A percentile compares a stretch with the other conserved stretches of the same genome.
phyloP scores from a whole-genome alignment of 2,797 vertebrate species.

The Argyrosomus regius region DNA sequence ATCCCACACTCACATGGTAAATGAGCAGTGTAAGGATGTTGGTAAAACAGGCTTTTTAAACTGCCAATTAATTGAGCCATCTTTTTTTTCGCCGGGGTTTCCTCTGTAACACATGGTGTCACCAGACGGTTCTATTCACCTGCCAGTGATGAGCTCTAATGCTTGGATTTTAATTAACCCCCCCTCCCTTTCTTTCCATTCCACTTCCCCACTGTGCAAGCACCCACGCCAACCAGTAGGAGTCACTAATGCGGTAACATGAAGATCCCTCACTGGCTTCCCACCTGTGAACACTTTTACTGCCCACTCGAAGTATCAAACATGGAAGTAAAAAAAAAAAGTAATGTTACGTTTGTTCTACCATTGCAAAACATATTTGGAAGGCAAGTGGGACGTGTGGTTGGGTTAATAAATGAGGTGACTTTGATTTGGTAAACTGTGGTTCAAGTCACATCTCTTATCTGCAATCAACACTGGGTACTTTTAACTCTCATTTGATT shows the following conservation, averaged over 20 bases:
- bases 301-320: background rate
- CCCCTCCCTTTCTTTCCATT: too few relatives aligned
- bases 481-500: background rate
- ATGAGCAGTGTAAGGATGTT: conserved; percentile 51
- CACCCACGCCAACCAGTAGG: conserved; percentile 1
- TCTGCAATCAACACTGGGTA: background rate
- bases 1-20: conserved; percentile 62
- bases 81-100: conserved; percentile 39
- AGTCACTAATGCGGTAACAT: background rate
- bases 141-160: conserved; percentile 7
- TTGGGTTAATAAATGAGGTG: background rate
- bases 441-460: background rate
- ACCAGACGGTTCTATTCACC: conserved; percentile 35
- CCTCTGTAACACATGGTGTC: conserved; percentile 49
- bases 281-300: background rate
- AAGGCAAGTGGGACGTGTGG: background rate
- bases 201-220: background rate
- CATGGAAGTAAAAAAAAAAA: background rate
- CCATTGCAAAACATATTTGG: too few relatives aligned
- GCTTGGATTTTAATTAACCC: conserved; percentile 3
- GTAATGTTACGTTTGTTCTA: background rate
- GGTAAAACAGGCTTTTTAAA: conserved; percentile 49
- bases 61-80: conserved; percentile 57
- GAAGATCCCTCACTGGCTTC: conserved; percentile 4
- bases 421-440: background rate